Conservation (phyloP, 1,140 invertebrate genomes). For the Chrysoperla carnea region DNA sequence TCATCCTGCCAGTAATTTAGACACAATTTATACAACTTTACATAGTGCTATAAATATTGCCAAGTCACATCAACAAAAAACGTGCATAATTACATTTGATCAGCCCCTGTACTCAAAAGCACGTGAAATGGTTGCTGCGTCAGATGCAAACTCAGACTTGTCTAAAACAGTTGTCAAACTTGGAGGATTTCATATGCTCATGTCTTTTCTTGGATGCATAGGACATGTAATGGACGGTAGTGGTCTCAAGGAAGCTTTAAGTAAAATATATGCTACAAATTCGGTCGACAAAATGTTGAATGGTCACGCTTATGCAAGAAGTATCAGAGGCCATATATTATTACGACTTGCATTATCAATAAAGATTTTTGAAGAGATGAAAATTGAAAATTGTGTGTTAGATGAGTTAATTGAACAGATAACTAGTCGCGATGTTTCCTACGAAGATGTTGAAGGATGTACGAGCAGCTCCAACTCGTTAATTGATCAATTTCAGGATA, state of each 20-base stretch:
- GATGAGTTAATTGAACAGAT: constrained; percentile 1
- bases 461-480: constrained; percentile 5
- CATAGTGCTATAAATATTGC: constrained; percentile 3
- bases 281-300: constrained; percentile 20
- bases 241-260: constrained; percentile 18
- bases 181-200: constrained; percentile 18
- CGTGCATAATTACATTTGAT: constrained; percentile 17
- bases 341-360: constrained; percentile 9
- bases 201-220: constrained; percentile 21
- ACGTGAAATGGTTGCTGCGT: constrained; percentile 8
- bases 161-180: constrained; percentile 9
- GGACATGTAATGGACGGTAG: constrained; percentile 20
- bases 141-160: constrained; percentile 3
- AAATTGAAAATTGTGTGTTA: not conserved
- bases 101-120: constrained; percentile 18
- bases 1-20: constrained; percentile 6
- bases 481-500: constrained; percentile 7
- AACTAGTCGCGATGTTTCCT: constrained; percentile 4
- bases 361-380: constrained; percentile 5
- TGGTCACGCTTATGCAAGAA: constrained; percentile 21
- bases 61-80: constrained; percentile 8
- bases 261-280: constrained; percentile 13
- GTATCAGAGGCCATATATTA: constrained; percentile 21
- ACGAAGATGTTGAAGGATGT: constrained; percentile 9
- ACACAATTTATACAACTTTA: constrained; percentile 8